These are phyloP conservation scores for Corapipo altera DNA, from an alignment of 2,113 vertebrate genomes.

Conservation along the genomic window DNA sequence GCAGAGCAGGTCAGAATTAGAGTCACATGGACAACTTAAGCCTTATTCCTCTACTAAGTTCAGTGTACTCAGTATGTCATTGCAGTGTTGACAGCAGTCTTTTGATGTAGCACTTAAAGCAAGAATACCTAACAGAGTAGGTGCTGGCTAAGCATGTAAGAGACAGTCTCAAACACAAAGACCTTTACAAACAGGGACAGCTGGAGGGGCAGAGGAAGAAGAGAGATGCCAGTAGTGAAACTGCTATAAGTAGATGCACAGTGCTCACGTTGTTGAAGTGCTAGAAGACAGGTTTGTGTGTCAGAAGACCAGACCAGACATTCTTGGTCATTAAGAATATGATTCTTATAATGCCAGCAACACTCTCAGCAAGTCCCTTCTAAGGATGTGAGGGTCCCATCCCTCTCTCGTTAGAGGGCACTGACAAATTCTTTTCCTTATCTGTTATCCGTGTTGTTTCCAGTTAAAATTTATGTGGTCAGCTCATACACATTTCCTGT, in stretches of 20 bases:
- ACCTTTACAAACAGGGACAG: not conserved
- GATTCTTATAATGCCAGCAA: accelerated
- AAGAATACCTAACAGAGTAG: not conserved
- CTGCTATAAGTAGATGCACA: not conserved
- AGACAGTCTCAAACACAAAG: not conserved
- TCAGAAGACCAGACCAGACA: not conserved
- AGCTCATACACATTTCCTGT: not conserved
- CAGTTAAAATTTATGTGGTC: not conserved
- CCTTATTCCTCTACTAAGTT: not conserved
- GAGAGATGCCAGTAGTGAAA: not conserved
- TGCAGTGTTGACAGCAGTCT: not conserved
- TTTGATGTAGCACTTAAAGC: not conserved
- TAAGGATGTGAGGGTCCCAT: not conserved
- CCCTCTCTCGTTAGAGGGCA: not conserved
- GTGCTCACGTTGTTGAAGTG: not conserved
- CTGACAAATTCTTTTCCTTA: not conserved
- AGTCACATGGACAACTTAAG: not conserved
- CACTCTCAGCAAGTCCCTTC: not conserved
- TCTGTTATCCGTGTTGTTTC: not conserved
- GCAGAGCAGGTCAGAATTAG: not conserved
- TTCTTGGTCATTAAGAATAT: not conserved
- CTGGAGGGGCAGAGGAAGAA: not conserved
- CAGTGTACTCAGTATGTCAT: not conserved
- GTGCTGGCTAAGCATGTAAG: not conserved
- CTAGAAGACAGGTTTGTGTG: not conserved